Conservation (phyloP, 2,113 vertebrate species). For the Antechinus flavipes region DNA sequence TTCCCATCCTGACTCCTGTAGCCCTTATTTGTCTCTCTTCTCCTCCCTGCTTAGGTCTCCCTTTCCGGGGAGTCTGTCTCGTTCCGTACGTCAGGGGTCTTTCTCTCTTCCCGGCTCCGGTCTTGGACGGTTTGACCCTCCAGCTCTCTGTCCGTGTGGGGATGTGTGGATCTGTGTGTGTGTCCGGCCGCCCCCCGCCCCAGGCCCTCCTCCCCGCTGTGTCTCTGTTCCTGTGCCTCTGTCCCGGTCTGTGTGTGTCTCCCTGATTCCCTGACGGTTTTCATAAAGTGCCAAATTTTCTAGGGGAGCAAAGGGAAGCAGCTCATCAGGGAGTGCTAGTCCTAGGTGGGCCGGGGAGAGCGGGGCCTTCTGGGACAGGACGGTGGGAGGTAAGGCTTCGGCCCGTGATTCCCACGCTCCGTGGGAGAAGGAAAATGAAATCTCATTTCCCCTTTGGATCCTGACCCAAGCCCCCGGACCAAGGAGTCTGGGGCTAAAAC, state of each 20-base stretch:
- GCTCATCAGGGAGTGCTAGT: not conserved
- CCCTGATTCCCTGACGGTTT: slow-evolving; percentile 28
- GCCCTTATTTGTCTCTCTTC: slow-evolving; percentile 22
- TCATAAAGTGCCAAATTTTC: slow-evolving; percentile 79
- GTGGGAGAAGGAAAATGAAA: slow-evolving; percentile 69
- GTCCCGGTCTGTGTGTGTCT: not conserved
- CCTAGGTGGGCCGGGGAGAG: not conserved
- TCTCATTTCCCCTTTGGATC: slow-evolving; percentile 47
- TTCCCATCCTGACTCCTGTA: not conserved
- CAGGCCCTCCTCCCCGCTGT: not conserved
- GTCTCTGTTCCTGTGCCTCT: not conserved
- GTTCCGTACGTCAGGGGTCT: not conserved
- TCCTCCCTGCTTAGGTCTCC: not conserved
- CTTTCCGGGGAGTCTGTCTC: slow-evolving; percentile 30
- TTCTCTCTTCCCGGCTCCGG: not conserved
- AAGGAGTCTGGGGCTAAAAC: not conserved
- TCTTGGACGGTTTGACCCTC: not conserved
- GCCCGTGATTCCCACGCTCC: slow-evolving; percentile 62
- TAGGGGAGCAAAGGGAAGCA: slow-evolving; percentile 71
- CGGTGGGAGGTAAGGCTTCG: slow-evolving; percentile 30
- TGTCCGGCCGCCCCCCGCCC: not conserved
- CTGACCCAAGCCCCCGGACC: slow-evolving; percentile 15
- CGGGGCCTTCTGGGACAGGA: not conserved
- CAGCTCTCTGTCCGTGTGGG: not conserved
- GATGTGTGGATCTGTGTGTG: not conserved